Evolutionary conservation across 2,113 vertebrate species (phyloP).

Genomic region (Aptenodytes patagonicus): DNA sequence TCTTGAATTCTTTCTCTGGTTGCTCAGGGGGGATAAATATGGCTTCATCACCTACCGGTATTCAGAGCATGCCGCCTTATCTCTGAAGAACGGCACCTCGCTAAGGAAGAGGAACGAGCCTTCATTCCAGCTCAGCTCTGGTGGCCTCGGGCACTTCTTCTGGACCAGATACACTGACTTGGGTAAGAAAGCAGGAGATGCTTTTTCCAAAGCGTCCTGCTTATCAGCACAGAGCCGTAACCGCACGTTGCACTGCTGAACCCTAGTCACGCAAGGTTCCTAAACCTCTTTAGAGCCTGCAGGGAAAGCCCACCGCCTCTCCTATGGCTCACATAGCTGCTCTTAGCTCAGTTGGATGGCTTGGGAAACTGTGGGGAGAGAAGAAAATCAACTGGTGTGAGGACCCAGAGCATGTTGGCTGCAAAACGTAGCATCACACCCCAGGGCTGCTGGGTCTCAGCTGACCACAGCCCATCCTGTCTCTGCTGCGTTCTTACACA

Average conservation of each 20-base stretch:
- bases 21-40: slow-evolving; percentile 82
- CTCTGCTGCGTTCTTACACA: not conserved
- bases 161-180: slow-evolving; percentile 91
- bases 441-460: not conserved
- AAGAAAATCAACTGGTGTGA: not conserved
- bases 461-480: not conserved
- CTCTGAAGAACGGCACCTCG: slow-evolving; percentile 72
- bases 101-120: slow-evolving; percentile 82
- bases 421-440: not conserved
- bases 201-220: not conserved
- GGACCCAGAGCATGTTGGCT: not conserved
- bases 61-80: slow-evolving; percentile 79
- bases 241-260: not conserved
- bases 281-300: not conserved
- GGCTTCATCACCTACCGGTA: slow-evolving; percentile 91
- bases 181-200: slow-evolving; percentile 75
- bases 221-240: not conserved
- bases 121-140: slow-evolving; percentile 79
- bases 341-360: not conserved
- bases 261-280: not conserved
- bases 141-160: slow-evolving; percentile 78
- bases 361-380: not conserved
- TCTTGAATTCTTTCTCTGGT: not conserved
- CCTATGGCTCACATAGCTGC: not conserved
- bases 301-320: not conserved